Percentiles rank a stretch among this genome's conserved stretches.
Evolutionary conservation across 2,113 vertebrate genomes (phyloP).

Genomic region (Ceratotherium simum): DNA sequence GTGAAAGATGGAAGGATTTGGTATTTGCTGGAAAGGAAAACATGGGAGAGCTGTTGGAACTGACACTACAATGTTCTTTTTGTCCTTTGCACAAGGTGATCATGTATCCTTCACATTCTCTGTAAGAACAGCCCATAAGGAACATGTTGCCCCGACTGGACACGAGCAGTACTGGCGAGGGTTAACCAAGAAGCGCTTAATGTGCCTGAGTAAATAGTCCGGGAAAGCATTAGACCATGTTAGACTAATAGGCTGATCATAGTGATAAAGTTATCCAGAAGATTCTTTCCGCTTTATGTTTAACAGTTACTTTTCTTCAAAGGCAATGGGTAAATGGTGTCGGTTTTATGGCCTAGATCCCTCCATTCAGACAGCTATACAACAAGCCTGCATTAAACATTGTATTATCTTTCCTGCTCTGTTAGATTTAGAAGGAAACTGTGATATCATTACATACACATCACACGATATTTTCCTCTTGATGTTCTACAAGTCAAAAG

Average conservation of each 20-base stretch:
- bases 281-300: background rate
- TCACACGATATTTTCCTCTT: background rate
- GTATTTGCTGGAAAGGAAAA: conserved; percentile 53
- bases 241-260: background rate
- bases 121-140: background rate
- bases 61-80: background rate
- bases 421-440: conserved; percentile 5
- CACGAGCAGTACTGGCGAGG: background rate
- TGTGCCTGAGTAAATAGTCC: background rate
- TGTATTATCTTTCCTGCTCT: background rate
- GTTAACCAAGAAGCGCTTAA: background rate
- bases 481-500: background rate
- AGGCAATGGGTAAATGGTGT: conserved; percentile 18
- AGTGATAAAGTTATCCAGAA: conserved; percentile 24
- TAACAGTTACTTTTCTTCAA: conserved; percentile 62
- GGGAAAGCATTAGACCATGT: background rate
- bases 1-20: conserved; percentile 50
- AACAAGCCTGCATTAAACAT: background rate
- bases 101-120: background rate
- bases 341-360: conserved; percentile 23
- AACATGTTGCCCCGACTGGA: background rate
- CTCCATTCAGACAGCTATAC: background rate
- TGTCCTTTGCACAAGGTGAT: background rate
- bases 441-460: background rate
- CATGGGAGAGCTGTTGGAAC: background rate